Evolutionary conservation across 2,888 invertebrate species (phyloP), one percentile per base, ranked within the genome.

Genomic region (Athripsodes cinereus): DNA sequence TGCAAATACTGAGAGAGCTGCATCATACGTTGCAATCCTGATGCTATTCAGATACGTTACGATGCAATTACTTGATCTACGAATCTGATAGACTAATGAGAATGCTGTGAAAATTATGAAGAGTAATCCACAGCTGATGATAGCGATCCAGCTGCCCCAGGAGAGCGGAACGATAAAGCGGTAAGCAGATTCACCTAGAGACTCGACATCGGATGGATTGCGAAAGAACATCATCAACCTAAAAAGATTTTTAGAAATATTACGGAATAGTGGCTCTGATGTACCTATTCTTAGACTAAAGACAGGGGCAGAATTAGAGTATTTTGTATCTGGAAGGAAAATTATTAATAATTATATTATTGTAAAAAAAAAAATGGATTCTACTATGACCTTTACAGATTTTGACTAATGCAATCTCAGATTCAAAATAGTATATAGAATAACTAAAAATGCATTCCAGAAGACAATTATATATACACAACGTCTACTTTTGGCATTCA

Each of bases 91-190:
- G 10, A 44, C 3, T 31, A 54, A 44, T 22, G 58, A 46, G 19
- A 21, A 26, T 1, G 55, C 46, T 31, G 54, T 40, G 10, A 52
- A 10, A 19, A 31, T 16, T 2, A 26, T 31, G 19, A 52, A 8
- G 2, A 58, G 16, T 2, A 58, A 22, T 13, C 35, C 50, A 21
- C 53, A 55, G 10, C 22, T 18, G 16, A 22, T 19, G 1, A 22
- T 21, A n/a, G 52, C 55, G 2, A 40, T 22, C 59, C 59, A 59
- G 13, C 49, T 55, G 13, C 26, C 18, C 16, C 52, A 31, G 11
- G 52, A 49, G 1, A 59, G 44, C 6, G 59, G 59, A 13, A 55
- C 59, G 1, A 20, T n/a, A 47, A 59, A 59, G n/a, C 55, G 48
- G 2, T 16, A n/a, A 13, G 47, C 19, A 35, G 53, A 52, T 5